A percentile compares a stretch with the other conserved stretches of the same genome.
Conservation (phyloP, 2,797 vertebrate genomes). For the Cossypha dichroa region DNA sequence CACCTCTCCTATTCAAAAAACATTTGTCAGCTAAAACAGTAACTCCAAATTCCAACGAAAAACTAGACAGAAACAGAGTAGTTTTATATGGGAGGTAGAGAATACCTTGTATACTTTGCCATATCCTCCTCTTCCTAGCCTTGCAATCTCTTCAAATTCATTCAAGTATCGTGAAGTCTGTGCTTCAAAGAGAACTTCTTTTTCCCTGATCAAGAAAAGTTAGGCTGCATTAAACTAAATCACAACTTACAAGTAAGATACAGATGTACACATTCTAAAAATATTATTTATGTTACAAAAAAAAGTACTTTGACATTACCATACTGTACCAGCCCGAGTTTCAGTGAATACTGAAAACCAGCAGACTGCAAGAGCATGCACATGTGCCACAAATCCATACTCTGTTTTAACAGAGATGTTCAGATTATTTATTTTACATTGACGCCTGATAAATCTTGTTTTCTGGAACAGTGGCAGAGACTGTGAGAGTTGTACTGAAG, state of each 20-base stretch:
- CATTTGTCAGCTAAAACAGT: neutral
- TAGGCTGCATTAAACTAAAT: neutral
- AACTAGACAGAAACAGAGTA: neutral
- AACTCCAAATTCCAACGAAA: neutral
- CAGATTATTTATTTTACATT: neutral
- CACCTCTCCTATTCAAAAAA: neutral
- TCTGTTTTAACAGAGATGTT: neutral
- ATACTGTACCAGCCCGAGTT: neutral
- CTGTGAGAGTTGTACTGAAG: neutral
- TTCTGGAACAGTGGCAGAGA: neutral
- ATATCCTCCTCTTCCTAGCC: conserved; percentile 92
- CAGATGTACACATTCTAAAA: neutral
- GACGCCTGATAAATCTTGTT: neutral
- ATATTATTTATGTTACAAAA: neutral
- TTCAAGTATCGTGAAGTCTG: conserved; percentile 94
- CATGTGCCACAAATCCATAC: neutral
- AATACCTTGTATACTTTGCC: conserved; percentile 94
- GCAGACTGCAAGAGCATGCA: neutral
- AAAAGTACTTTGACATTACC: neutral
- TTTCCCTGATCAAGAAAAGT: conserved; percentile 54
- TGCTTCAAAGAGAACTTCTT: conserved; percentile 82
- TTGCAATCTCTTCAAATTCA: conserved; percentile 92
- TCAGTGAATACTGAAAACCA: neutral
- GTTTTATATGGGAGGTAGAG: neutral
- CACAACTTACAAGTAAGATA: neutral